A percentile compares a stretch with the other conserved stretches of the same genome.
phyloP scores from a whole-genome alignment of 92 coral and sea anemone species.

The Epizoanthus stellaris region DNA sequence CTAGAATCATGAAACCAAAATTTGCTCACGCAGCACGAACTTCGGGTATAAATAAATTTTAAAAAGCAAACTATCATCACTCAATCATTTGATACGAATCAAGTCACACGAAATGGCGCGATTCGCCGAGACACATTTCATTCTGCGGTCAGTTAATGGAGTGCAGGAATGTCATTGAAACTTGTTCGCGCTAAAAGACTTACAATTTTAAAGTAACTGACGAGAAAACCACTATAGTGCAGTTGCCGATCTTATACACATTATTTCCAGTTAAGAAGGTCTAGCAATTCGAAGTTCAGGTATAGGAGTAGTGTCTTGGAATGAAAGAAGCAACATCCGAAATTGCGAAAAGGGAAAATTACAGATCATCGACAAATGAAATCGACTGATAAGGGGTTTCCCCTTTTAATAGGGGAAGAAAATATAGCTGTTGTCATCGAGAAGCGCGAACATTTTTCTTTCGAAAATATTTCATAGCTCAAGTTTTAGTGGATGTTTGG shows the following conservation, averaged over 20 bases:
- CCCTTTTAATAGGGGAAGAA: constrained; percentile 6
- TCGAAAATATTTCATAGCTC: not conserved
- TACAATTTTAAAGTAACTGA: not conserved
- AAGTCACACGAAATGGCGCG: constrained; percentile 40
- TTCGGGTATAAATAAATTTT: not conserved
- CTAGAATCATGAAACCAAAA: not conserved
- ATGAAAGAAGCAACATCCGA: not conserved
- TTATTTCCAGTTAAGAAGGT: not conserved
- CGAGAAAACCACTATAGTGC: constrained; percentile 18
- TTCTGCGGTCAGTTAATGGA: constrained; percentile 15
- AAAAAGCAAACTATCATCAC: not conserved
- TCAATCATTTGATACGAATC: constrained; percentile 21
- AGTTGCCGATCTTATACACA: not conserved
- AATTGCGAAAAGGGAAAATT: constrained; percentile 2
- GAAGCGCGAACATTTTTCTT: not conserved
- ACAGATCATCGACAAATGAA: not conserved
- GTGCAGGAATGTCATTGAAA: constrained; percentile 28
- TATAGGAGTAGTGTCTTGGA: not conserved
- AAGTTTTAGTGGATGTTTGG: not conserved
- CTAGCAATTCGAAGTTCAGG: not conserved
- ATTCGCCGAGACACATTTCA: constrained; percentile 30
- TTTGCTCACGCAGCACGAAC: not conserved
- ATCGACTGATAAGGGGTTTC: constrained; percentile 35
- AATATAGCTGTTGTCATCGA: constrained; percentile 1
- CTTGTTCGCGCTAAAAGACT: constrained; percentile 30